phyloP scores from a whole-genome alignment of 2,888 invertebrate genomes.

The Pristionchus arcanus region DNA sequence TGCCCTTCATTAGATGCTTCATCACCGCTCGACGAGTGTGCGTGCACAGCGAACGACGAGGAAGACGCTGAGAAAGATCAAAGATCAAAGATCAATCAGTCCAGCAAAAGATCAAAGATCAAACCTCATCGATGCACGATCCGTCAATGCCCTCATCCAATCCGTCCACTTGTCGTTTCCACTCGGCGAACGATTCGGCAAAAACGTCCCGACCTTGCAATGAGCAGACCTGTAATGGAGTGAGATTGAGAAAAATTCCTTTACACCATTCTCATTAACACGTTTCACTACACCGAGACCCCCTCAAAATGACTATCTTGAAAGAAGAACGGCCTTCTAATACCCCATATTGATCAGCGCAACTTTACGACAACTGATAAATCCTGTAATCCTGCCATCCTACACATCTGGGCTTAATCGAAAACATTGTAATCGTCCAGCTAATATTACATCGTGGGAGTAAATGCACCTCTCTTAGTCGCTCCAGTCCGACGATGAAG shows the following conservation, averaged over 20 bases:
- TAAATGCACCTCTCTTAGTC: slow-evolving; percentile 30
- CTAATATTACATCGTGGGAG: too few relatives aligned
- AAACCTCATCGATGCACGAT: slow-evolving; percentile 14
- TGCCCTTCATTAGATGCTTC: slow-evolving; percentile 27
- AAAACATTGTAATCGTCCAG: too few relatives aligned
- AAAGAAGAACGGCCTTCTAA: too few relatives aligned
- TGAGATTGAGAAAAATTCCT: too few relatives aligned
- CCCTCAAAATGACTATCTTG: too few relatives aligned
- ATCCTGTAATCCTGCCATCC: too few relatives aligned
- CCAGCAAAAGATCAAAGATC: too few relatives aligned
- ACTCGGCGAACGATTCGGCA: not conserved
- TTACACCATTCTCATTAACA: too few relatives aligned
- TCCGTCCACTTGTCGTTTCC: slow-evolving; percentile 24
- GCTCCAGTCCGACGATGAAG: slow-evolving; percentile 8
- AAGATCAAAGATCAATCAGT: not conserved
- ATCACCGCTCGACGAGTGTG: slow-evolving; percentile 41
- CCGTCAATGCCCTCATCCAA: slow-evolving; percentile 20
- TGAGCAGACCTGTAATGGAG: not conserved
- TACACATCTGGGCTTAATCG: too few relatives aligned
- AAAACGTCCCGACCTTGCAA: slow-evolving; percentile 8
- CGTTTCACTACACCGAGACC: too few relatives aligned
- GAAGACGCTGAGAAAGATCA: not conserved
- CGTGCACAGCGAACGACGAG: slow-evolving; percentile 4
- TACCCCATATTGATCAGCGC: too few relatives aligned
- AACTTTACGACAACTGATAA: too few relatives aligned